These are phyloP conservation scores for Sorex fumeus DNA, from an alignment of 2,113 vertebrate genomes.

Conservation along the genomic window DNA sequence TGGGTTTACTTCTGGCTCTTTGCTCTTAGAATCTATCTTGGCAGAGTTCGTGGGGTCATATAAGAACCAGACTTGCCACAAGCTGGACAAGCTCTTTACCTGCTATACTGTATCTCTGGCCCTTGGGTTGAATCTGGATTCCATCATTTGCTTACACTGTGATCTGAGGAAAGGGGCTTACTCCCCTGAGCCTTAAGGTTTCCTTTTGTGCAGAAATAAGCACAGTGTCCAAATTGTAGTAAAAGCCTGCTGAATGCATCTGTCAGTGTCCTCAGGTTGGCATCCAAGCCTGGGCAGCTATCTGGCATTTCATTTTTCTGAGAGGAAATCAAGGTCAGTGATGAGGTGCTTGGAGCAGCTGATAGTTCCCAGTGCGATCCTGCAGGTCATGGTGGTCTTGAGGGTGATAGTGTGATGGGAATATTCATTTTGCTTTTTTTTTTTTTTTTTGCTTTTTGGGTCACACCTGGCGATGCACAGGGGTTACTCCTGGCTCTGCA, in stretches of 20 bases:
- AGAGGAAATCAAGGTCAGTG: neutral
- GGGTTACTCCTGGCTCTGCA: no score
- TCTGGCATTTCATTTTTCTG: neutral
- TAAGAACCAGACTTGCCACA: no score
- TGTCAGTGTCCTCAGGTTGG: neutral
- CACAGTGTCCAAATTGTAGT: neutral
- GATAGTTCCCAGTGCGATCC: neutral
- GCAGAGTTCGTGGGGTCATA: no score
- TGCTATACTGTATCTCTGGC: no score
- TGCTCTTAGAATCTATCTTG: no score
- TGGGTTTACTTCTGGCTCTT: no score
- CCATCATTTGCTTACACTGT: slow-evolving; percentile 12
- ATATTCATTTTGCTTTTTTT: no score
- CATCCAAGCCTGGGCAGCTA: neutral
- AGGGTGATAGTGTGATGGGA: neutral
- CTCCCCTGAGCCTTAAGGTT: slow-evolving; percentile 1
- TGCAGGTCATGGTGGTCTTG: neutral
- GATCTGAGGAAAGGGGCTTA: slow-evolving; percentile 39
- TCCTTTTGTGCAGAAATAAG: neutral
- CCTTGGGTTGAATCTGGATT: neutral
- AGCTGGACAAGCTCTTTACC: no score
- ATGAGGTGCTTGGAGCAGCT: neutral
- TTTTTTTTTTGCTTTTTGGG: no score
- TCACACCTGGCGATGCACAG: no score
- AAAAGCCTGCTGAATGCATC: neutral